Evolutionary conservation across 2,113 vertebrate species (phyloP).

Genomic region (Marmota monax): DNA sequence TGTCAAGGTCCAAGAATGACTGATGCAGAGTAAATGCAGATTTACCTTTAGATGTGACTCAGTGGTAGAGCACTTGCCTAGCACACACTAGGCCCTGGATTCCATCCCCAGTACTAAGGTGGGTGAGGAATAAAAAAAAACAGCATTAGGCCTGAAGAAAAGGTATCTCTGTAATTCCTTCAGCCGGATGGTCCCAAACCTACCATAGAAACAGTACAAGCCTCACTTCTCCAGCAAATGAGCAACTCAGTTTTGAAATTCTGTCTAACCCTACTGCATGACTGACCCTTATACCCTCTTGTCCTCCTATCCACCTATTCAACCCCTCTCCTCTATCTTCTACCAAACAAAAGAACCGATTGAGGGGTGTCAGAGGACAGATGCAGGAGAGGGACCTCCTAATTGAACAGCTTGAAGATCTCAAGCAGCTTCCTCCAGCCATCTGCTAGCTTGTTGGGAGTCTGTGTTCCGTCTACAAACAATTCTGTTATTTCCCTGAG

Average conservation of each 20-base stretch:
- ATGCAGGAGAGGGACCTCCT: slow-evolving; percentile 48
- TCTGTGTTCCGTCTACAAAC: slow-evolving; percentile 44
- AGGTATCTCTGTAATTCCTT: not conserved
- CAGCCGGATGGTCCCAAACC: not conserved
- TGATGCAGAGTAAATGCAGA: not conserved
- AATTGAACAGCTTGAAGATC: slow-evolving; percentile 58
- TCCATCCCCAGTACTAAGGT: no score
- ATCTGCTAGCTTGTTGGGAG: slow-evolving; percentile 71
- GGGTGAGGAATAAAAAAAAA: not conserved
- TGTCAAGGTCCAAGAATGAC: not conserved
- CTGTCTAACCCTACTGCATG: not conserved
- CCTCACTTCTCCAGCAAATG: not conserved
- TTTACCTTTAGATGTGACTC: no score
- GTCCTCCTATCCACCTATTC: not conserved
- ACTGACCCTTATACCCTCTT: not conserved
- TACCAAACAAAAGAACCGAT: not conserved
- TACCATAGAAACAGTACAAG: not conserved
- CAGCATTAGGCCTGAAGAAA: not conserved
- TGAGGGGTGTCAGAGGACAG: slow-evolving; percentile 44
- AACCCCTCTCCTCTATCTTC: not conserved
- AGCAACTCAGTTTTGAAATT: not conserved
- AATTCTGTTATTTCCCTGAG: slow-evolving; percentile 65
- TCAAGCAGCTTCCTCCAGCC: slow-evolving; percentile 57
- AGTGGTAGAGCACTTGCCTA: no score
- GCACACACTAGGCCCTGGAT: no score